Percentiles rank a stretch among this genome's conserved stretches.
These are phyloP conservation scores for Drosophila seguyi DNA, from an alignment of 1,140 invertebrate species.

Conservation along the genomic window DNA sequence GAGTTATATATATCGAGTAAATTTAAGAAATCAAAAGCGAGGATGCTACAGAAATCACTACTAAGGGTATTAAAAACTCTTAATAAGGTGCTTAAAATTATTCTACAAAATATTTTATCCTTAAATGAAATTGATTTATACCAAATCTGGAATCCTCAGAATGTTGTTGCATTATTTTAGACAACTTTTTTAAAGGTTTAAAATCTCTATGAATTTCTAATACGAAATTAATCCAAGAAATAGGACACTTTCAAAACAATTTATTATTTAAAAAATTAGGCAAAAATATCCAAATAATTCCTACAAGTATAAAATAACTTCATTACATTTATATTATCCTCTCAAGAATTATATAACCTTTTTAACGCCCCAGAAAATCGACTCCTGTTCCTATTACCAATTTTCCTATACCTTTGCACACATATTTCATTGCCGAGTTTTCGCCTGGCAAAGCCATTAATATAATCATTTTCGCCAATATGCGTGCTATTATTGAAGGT, in stretches of 20 bases:
- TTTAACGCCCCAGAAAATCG: slow-evolving; percentile 6
- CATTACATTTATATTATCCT: neutral
- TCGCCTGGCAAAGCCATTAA: slow-evolving; percentile 31
- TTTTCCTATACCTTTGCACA: neutral
- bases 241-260: neutral
- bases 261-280: neutral
- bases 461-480: slow-evolving; percentile 49
- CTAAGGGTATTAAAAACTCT: neutral
- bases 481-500: slow-evolving; percentile 59
- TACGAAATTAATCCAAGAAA: neutral
- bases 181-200: neutral
- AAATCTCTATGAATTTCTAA: neutral
- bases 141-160: neutral
- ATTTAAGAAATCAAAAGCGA: too few relatives aligned
- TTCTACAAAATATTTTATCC: neutral
- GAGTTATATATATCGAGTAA: too few relatives aligned
- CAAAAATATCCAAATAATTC: neutral
- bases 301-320: neutral
- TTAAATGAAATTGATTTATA: neutral
- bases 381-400: neutral
- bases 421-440: slow-evolving; percentile 33
- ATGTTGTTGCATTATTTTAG: neutral
- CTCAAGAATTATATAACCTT: slow-evolving; percentile 18
- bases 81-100: neutral
- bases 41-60: too few relatives aligned